These are phyloP conservation scores for Artemia sinica DNA, from an alignment of 2,888 invertebrate genomes.

Conservation along the genomic window DNA sequence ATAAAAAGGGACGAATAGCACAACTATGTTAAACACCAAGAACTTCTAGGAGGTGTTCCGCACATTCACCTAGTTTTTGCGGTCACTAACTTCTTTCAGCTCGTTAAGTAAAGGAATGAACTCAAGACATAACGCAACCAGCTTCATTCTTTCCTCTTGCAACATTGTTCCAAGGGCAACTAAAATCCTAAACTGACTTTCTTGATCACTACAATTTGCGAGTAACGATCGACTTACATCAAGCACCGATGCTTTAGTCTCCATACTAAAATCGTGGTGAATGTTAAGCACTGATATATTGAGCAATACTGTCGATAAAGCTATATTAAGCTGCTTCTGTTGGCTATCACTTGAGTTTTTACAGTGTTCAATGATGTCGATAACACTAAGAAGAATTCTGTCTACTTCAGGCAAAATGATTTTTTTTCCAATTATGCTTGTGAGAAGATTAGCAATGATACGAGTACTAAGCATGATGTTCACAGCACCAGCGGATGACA, in stretches of 20 bases:
- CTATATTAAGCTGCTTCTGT: conserved; percentile 41
- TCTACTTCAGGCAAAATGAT: conserved; percentile 42
- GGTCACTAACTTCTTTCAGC: conserved; percentile 25
- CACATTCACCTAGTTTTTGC: conserved; percentile 30
- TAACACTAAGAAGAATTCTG: conserved; percentile 38
- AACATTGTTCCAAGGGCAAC: conserved; percentile 57
- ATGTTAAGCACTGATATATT: conserved; percentile 44
- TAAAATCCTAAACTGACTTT: conserved; percentile 55
- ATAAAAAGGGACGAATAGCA: too few species aligned
- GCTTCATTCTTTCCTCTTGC: conserved; percentile 28
- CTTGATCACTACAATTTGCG: conserved; percentile 43
- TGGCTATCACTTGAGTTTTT: not conserved
- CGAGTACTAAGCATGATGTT: conserved; percentile 52
- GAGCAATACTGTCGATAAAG: conserved; percentile 50
- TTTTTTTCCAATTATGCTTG: conserved; percentile 37
- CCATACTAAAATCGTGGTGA: conserved; percentile 20
- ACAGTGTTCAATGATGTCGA: conserved; percentile 33
- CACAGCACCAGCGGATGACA: conserved; percentile 40
- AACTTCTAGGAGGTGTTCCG: conserved; percentile 22
- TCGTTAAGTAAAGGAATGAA: not conserved
- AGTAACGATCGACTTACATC: conserved; percentile 35
- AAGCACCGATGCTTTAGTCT: conserved; percentile 15
- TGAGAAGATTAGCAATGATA: conserved; percentile 29
- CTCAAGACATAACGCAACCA: conserved; percentile 21
- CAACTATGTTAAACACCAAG: not conserved